Evolutionary conservation across 1,140 invertebrate genomes (phyloP), one percentile per base, ranked within the genome.

Genomic region (Lasioglossum albipes): DNA sequence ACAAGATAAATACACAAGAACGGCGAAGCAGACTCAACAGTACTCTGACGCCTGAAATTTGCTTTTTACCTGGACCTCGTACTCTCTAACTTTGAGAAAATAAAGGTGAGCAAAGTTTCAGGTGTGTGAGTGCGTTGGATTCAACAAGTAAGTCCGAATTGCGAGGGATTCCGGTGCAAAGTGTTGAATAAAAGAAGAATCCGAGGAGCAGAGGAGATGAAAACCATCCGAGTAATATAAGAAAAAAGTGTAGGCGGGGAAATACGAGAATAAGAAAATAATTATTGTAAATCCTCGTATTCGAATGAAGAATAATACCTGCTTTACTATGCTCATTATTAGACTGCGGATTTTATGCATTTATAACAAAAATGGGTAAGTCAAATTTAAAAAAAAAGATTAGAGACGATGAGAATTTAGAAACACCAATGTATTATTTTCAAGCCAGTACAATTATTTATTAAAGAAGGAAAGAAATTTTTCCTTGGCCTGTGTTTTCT

Each of bases 101-200:
- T 81, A 90, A 93, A 93, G 92, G 92, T 92, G 92, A 93, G 92
- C 92, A 93, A 93, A 93, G 91, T 92, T 93, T 93, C 92, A 92
- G 92, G 92, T 92, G 91, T 93, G 91, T 92, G 90, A 92, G 92
- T 92, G 90, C 89, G 85, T 91, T 85, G 87, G 88, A 87, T 85
- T 88, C 87, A 61, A 86, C 90, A 70, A 75, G 74, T 84, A 54
- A 49, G n/a, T 41, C 18, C 31, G 57, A 54, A 66, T 27, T n/a
- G 27, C 16, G 20, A 16, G 31, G 22, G 31, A 27, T 18, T n/a
- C 9, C n/a, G 12, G 4, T 10, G 45, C n/a, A 22, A 16, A 49
- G 13, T 5, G 22, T 7, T n/a, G 41, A 68, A n/a, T 27, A 49
- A 65, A 65, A 65, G 62, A 65, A 41, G 62, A 65, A 41, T 20